Base-by-base conservation (phyloP, 2,113 vertebrate genomes). In the Tetraodon nigroviridis region DNA sequence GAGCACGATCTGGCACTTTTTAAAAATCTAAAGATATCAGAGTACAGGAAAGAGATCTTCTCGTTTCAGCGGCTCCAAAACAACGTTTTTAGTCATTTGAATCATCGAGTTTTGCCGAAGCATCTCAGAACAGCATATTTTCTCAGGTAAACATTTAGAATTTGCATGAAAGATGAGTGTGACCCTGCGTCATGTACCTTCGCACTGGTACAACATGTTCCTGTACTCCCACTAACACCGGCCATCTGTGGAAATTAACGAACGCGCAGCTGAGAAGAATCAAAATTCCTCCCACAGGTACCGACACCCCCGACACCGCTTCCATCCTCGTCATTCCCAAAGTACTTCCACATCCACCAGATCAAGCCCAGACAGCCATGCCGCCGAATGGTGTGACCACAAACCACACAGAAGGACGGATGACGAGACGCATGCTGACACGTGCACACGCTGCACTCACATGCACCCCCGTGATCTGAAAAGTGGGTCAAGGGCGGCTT, bases 401-500 rank as follows among this genome's bases (percentile, higher is more conserved):
- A 59, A 17, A 27, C 15, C 67, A 53, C 56, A 52, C 69, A 63
- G 18, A 8, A 64, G 65, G 51, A 59, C 53, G 73, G 67, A 67
- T 41, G 67, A 67, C 32, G 70, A 61, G 20, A 78, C 27, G 11
- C 71, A 51, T 59, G 74, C 55, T 77, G 78, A 88, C 71, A 76
- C 80, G 53, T 78, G 74, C 68, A 56, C 58, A 10, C n/a, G 55
- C 55, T 56, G 67, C 72, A 65, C 71, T 24, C 75, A 65, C 73
- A 63, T 55, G 71, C 64, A 19, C 74, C 61, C 49, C 24, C 67
- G 64, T 58, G 73, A 69, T 45, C 46, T 18, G 47, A 47, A 75
- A 90, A 89, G 73, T 89, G 67, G 86, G 89, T 89, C 90, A 90
- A 88, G 88, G 88, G 80, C 84, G 41, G 68, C 58, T 69, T 75